These are phyloP conservation scores for Rhyacophila evoluta DNA, from an alignment of 2,888 invertebrate species.

Conservation along the genomic window DNA sequence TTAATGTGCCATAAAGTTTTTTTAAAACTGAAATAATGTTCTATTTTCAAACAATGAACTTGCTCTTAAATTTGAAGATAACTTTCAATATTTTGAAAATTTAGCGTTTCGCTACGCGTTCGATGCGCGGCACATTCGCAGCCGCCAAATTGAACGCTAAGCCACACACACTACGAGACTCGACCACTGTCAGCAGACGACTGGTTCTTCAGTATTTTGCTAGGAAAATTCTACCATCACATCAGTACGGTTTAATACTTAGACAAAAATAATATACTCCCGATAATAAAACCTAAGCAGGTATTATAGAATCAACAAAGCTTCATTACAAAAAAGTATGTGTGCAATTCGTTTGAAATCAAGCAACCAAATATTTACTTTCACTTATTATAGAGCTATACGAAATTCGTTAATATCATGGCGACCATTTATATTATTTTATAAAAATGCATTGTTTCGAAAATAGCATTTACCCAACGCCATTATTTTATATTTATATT, in stretches of 20 bases:
- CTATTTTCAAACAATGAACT: conserved; percentile 48
- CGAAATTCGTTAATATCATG: background rate
- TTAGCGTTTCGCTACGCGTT: conserved; percentile 45
- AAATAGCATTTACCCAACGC: too few relatives aligned
- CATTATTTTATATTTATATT: too few relatives aligned
- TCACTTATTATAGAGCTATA: background rate
- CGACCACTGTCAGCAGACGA: conserved; percentile 31
- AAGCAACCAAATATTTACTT: background rate
- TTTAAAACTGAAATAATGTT: background rate
- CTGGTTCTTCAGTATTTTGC: conserved; percentile 29
- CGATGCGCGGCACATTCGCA: conserved; percentile 43
- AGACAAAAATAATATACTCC: background rate
- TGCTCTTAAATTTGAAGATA: conserved; percentile 39
- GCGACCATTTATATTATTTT: background rate
- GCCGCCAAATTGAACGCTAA: conserved; percentile 43
- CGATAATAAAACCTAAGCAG: too few relatives aligned
- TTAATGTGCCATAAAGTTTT: background rate
- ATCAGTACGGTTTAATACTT: background rate
- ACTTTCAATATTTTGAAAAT: conserved; percentile 51
- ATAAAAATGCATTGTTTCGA: too few relatives aligned
- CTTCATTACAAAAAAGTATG: background rate
- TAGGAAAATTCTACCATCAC: background rate
- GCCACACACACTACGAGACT: conserved; percentile 20
- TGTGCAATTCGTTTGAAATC: background rate
- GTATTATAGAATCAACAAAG: background rate